These are phyloP conservation scores for Neosilurus mollespiculum DNA, from an alignment of 2,797 vertebrate genomes.

Conservation along the genomic window DNA sequence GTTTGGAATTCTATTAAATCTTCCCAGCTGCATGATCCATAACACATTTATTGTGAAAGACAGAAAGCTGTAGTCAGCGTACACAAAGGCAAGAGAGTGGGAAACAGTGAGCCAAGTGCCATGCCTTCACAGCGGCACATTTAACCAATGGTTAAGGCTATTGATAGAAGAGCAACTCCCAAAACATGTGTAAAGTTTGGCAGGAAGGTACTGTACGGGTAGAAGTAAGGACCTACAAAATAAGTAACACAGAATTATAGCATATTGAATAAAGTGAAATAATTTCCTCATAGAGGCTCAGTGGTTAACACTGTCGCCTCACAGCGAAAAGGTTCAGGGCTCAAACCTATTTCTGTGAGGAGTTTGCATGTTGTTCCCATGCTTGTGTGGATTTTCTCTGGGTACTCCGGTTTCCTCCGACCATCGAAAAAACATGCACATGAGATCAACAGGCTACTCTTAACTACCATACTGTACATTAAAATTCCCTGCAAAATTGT, in stretches of 20 bases:
- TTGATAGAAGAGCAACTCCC: conserved; percentile 43
- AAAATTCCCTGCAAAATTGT: not conserved
- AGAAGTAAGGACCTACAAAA: not conserved
- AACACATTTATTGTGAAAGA: conserved; percentile 4
- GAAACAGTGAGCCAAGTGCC: conserved; percentile 9
- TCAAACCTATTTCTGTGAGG: too few relatives aligned
- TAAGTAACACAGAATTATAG: not conserved
- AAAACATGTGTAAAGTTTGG: conserved; percentile 29
- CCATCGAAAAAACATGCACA: too few relatives aligned
- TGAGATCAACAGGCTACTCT: too few relatives aligned
- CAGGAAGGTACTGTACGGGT: conserved; percentile 5
- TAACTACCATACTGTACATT: too few relatives aligned
- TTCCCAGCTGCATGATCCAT: not conserved
- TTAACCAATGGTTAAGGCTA: conserved; percentile 35
- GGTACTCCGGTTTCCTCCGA: too few relatives aligned
- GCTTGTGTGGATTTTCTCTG: too few relatives aligned
- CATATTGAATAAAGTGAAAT: not conserved
- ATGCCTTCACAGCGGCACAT: conserved; percentile 40
- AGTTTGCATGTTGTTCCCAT: too few relatives aligned
- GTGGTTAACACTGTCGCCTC: too few relatives aligned
- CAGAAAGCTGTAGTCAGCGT: conserved; percentile 19
- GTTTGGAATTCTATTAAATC: not conserved
- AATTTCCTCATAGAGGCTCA: not conserved
- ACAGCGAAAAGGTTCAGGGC: too few relatives aligned
- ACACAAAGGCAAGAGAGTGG: not conserved